A percentile compares a stretch with the other conserved stretches of the same genome.
Conservation (phyloP, 2,797 vertebrate genomes). For the Limnodromus scolopaceus region DNA sequence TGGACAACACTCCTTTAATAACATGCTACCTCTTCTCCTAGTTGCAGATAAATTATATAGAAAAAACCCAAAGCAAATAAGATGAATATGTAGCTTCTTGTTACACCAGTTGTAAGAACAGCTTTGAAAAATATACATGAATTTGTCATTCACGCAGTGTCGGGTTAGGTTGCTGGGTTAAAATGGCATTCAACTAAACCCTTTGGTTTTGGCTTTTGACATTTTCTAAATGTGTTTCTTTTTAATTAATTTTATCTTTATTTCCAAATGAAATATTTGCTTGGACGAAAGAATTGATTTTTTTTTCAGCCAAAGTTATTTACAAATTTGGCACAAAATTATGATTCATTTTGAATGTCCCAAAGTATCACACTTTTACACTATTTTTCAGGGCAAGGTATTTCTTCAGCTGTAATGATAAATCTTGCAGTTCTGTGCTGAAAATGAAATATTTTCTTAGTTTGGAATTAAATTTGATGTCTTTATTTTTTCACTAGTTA, state of each 20-base stretch:
- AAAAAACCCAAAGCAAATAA: neutral
- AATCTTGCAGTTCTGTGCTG: neutral
- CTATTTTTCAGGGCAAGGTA: neutral
- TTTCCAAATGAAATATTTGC: neutral
- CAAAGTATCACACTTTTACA: neutral
- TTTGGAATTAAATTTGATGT: neutral
- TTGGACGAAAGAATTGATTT: neutral
- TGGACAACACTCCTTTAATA: neutral
- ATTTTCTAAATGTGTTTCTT: neutral
- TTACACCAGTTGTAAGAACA: neutral
- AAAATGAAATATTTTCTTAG: neutral
- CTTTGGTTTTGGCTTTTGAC: neutral
- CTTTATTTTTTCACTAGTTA: neutral
- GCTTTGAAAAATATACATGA: neutral
- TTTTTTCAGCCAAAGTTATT: neutral
- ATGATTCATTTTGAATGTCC: neutral
- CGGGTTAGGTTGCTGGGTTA: neutral
- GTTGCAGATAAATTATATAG: accelerated
- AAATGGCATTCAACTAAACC: neutral
- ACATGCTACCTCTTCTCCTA: neutral
- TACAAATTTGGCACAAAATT: neutral
- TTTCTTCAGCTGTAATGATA: neutral
- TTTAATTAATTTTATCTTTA: neutral
- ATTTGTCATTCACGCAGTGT: neutral
- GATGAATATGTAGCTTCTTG: neutral